Percentiles rank a stretch among this genome's conserved stretches.
phyloP scores from a whole-genome alignment of 1,140 invertebrate genomes.

The Homalodisca vitripennis region DNA sequence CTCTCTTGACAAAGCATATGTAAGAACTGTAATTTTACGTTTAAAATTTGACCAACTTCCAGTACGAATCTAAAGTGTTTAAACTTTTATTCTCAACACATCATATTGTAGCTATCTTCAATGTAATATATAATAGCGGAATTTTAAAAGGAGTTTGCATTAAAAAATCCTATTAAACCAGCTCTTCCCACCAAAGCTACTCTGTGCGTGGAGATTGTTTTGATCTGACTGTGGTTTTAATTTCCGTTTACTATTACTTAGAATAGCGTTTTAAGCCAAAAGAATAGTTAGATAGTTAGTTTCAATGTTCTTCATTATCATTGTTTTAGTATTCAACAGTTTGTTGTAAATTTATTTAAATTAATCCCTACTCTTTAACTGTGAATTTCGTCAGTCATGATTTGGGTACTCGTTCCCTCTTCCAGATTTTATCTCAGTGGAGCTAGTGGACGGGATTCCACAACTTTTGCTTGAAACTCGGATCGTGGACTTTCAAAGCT shows the following conservation, averaged over 20 bases:
- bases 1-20: not conserved
- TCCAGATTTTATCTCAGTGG: conserved; percentile 86
- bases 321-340: not conserved
- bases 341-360: not conserved
- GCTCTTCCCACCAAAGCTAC: too few species aligned
- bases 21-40: not conserved
- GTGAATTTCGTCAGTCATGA: not conserved
- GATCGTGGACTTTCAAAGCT: conserved; percentile 86
- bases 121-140: too few species aligned
- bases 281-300: too few species aligned
- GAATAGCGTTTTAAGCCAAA: too few species aligned
- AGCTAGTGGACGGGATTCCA: conserved; percentile 86
- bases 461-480: conserved; percentile 89
- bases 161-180: too few species aligned
- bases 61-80: not conserved
- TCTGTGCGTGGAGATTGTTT: too few species aligned
- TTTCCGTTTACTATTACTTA: not conserved
- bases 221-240: too few species aligned
- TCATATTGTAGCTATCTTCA: not conserved
- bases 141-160: too few species aligned
- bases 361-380: not conserved
- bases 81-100: not conserved
- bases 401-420: conserved; percentile 18
- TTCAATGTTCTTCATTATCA: not conserved
- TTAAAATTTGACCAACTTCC: not conserved